These are phyloP conservation scores for Nanger granti DNA, from an alignment of 2,113 vertebrate species.

Conservation along the genomic window DNA sequence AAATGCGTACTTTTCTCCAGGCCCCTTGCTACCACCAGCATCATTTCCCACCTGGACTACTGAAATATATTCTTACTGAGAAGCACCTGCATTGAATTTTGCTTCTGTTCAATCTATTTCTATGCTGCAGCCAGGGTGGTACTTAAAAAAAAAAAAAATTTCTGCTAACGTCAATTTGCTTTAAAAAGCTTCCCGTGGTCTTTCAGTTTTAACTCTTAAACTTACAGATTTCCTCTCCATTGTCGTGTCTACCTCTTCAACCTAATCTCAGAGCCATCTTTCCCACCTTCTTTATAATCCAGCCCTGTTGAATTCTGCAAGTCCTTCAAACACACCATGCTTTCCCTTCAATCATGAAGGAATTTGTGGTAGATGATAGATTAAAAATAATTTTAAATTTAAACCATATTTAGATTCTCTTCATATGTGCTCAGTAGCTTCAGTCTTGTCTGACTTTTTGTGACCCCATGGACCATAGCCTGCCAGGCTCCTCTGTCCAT, in stretches of 20 bases:
- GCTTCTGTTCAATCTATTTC: background rate
- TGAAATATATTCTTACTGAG: background rate
- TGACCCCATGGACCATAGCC: background rate
- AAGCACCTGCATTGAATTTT: background rate
- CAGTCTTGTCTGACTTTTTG: background rate
- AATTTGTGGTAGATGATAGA: background rate
- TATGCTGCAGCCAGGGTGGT: background rate
- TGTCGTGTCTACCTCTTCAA: background rate
- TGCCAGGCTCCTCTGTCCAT: background rate
- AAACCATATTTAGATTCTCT: background rate
- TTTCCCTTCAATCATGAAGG: background rate
- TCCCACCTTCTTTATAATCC: background rate
- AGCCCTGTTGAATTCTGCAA: background rate
- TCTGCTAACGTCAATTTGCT: background rate
- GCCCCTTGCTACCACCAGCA: background rate
- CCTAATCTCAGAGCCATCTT: background rate
- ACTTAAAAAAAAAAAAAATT: background rate
- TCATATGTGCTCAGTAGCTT: background rate
- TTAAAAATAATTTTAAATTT: background rate
- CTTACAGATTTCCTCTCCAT: background rate
- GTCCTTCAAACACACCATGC: background rate
- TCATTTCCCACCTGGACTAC: background rate
- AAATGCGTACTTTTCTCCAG: background rate
- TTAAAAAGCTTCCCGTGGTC: background rate
- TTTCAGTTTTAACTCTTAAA: background rate